Evolutionary conservation across 37 sponge, comb jelly and placozoan genomes (phyloP).

Genomic region (Petrosia ficiformis): DNA sequence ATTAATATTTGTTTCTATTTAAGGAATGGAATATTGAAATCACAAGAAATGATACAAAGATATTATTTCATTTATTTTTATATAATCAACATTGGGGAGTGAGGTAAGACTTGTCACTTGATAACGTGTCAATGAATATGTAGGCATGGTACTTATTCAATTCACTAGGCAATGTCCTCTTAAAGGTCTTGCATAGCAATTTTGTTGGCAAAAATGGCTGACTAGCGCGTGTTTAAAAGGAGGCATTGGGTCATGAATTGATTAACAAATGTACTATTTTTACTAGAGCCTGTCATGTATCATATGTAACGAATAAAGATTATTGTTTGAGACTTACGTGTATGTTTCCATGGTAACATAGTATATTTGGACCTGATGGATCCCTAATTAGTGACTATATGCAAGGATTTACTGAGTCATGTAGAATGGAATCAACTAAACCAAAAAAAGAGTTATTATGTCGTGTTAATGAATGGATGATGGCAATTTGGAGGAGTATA

Average conservation of each 20-base stretch:
- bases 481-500: background rate
- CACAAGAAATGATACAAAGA: constrained; percentile 3
- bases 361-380: background rate
- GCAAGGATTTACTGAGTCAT: background rate
- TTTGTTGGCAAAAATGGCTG: no score
- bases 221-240: no score
- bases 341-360: no score
- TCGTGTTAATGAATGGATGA: background rate
- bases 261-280: no score
- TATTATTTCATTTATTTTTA: constrained; percentile 8
- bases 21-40: background rate
- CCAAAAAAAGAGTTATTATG: background rate
- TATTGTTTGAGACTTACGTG: no score
- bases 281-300: no score
- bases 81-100: constrained; percentile 45
- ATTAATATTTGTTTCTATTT: background rate
- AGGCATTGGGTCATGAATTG: no score
- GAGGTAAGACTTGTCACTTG: constrained; percentile 33
- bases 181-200: no score
- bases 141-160: no score
- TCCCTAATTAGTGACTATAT: background rate
- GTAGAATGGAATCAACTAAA: background rate
- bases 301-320: no score
- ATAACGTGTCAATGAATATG: no score
- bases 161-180: no score